Evolutionary conservation across 2,888 invertebrate species (phyloP).

Genomic region (Oscheius sp.): DNA sequence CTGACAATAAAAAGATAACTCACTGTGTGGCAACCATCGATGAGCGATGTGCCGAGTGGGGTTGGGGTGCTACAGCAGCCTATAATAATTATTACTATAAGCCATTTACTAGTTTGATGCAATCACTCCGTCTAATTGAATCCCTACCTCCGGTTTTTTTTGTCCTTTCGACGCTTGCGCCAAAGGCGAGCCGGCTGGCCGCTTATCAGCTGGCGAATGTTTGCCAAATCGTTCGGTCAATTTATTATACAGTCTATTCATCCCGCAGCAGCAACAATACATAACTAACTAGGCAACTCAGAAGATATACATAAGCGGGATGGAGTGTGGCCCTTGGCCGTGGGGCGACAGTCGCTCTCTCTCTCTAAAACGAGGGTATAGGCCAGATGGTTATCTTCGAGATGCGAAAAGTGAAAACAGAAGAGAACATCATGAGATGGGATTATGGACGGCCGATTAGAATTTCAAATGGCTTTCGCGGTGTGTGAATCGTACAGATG

Average conservation of each 20-base stretch:
- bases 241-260: conserved; percentile 30
- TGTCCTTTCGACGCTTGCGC: conserved; percentile 9
- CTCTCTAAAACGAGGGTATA: not conserved
- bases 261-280: conserved; percentile 31
- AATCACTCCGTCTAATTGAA: not conserved
- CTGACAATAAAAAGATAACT: not conserved
- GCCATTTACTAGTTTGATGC: not conserved
- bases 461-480: conserved; percentile 14
- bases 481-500: conserved; percentile 9
- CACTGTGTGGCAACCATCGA: conserved; percentile 14
- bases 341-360: conserved; percentile 25
- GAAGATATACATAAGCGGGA: conserved; percentile 4
- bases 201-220: conserved; percentile 24
- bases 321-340: conserved; percentile 22
- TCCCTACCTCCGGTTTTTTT: conserved; percentile 28
- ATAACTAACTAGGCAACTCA: conserved; percentile 20
- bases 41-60: conserved; percentile 21
- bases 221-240: conserved; percentile 32
- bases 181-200: conserved; percentile 17
- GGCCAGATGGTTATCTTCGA: conserved; percentile 24
- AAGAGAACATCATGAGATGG: conserved; percentile 6
- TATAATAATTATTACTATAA: too few relatives aligned
- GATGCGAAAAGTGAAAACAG: not conserved
- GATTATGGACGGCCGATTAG: conserved; percentile 19
- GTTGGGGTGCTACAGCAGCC: conserved; percentile 48